phyloP scores from a whole-genome alignment of 2,888 invertebrate genomes.

The Eupithecia vulgata region DNA sequence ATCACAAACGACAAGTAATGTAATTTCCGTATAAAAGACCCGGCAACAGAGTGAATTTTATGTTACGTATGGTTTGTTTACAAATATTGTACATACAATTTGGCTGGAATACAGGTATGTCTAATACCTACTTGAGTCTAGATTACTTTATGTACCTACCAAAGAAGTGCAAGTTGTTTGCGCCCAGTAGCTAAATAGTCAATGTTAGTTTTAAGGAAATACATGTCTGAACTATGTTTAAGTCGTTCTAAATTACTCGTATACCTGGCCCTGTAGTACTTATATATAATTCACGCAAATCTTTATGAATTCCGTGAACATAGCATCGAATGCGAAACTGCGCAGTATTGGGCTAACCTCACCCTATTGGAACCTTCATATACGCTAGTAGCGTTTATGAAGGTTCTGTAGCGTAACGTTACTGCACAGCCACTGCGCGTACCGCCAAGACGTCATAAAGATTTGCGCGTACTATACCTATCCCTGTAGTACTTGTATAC shows the following conservation, averaged over 20 bases:
- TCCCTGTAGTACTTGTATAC: constrained; percentile 53
- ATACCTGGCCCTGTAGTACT: constrained; percentile 68
- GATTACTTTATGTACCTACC: background rate
- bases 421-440: no score
- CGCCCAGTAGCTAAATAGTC: constrained; percentile 21
- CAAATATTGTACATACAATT: background rate
- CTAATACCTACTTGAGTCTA: background rate
- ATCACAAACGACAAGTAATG: background rate
- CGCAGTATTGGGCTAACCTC: no score
- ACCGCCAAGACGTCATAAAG: no score
- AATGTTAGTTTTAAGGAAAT: constrained; percentile 65
- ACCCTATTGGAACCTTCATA: no score
- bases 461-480: constrained; percentile 45
- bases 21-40: background rate
- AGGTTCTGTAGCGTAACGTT: no score
- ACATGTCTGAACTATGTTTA: constrained; percentile 87
- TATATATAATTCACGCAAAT: constrained; percentile 46
- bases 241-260: constrained; percentile 57
- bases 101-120: background rate
- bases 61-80: background rate
- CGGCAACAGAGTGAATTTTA: background rate
- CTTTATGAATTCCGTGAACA: no score
- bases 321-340: no score
- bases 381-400: no score
- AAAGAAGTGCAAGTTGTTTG: constrained; percentile 5